These are phyloP conservation scores for Poeciliopsis turrubarensis DNA, from an alignment of 2,113 vertebrate species.

Conservation along the genomic window DNA sequence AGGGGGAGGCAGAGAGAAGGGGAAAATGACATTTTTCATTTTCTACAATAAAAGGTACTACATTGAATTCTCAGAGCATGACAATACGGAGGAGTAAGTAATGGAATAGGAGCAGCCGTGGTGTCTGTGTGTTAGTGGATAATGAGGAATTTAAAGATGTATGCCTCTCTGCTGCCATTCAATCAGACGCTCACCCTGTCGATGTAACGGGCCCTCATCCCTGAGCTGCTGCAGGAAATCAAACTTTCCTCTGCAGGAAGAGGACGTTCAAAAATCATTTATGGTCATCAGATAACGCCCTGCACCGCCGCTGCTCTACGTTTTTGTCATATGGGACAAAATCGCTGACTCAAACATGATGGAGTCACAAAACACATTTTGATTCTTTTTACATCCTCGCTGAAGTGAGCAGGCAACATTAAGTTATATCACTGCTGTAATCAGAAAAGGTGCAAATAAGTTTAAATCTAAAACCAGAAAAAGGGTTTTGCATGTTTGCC, in stretches of 20 bases:
- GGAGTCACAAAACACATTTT: too few relatives aligned
- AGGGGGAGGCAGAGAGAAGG: slow-evolving; percentile 53
- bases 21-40: slow-evolving; percentile 76
- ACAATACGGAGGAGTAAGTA: slow-evolving; percentile 74
- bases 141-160: slow-evolving; percentile 78
- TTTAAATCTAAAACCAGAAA: too few relatives aligned
- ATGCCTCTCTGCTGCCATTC: slow-evolving; percentile 61
- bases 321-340: too few relatives aligned
- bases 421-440: too few relatives aligned
- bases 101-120: slow-evolving; percentile 74
- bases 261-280: slow-evolving; percentile 6
- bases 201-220: slow-evolving; percentile 47
- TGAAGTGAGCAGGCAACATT: too few relatives aligned
- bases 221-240: slow-evolving; percentile 45
- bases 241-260: slow-evolving; percentile 31
- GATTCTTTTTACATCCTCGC: too few relatives aligned
- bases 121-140: slow-evolving; percentile 73
- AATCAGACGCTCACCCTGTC: slow-evolving; percentile 56
- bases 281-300: slow-evolving; percentile 10
- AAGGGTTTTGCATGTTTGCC: too few relatives aligned
- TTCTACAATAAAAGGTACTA: slow-evolving; percentile 78
- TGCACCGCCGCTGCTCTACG: neutral
- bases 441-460: too few relatives aligned
- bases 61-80: slow-evolving; percentile 79
- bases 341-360: too few relatives aligned